Conservation (phyloP, 2,113 vertebrate genomes). For the Eulacestoma nigropectus region DNA sequence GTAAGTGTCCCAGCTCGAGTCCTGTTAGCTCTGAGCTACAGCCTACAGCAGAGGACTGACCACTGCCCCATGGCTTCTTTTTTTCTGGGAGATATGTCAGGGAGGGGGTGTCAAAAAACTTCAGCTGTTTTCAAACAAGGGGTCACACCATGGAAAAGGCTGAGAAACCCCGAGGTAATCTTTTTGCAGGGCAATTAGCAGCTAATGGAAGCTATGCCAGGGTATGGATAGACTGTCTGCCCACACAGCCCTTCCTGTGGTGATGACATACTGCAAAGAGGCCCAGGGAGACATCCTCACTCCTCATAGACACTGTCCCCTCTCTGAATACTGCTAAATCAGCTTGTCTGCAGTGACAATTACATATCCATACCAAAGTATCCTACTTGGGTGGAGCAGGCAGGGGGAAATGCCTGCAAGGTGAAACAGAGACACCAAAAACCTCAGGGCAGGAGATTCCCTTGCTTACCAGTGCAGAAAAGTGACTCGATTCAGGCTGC, state of each 20-base stretch:
- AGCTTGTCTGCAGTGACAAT: not conserved
- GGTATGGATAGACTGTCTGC: not conserved
- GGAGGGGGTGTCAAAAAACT: not conserved
- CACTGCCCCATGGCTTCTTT: not conserved
- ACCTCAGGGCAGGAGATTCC: not conserved
- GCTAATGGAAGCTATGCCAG: not conserved
- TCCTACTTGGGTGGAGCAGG: not conserved
- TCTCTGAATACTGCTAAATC: not conserved
- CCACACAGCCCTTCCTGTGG: not conserved
- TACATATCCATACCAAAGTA: not conserved
- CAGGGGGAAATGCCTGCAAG: not conserved
- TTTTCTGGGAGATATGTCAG: not conserved
- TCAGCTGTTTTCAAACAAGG: not conserved
- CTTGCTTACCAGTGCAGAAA: not conserved
- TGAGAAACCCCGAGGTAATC: not conserved
- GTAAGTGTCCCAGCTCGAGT: not conserved
- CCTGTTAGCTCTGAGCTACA: not conserved
- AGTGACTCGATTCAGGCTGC: not conserved
- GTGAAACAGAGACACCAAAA: not conserved
- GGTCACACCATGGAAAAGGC: not conserved
- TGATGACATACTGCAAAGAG: not conserved
- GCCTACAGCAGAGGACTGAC: not conserved
- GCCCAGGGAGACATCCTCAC: not conserved
- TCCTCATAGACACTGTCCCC: rapidly evolving
- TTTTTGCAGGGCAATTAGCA: not conserved